Conservation (phyloP, 2,797 vertebrate species). For the Xiphophorus birchmanni region DNA sequence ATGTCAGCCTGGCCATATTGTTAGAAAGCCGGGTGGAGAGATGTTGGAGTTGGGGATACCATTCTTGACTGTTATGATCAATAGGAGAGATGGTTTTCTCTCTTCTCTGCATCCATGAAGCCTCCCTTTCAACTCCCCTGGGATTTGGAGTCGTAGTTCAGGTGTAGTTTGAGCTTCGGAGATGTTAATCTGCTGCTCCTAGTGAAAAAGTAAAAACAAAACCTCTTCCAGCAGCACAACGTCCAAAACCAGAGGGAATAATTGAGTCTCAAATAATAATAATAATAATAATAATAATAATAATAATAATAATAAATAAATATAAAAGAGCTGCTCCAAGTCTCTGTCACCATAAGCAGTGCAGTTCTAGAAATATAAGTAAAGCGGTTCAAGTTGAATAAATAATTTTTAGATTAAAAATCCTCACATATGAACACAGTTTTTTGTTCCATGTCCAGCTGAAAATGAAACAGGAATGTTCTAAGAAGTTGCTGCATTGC, state of each 20-base stretch:
- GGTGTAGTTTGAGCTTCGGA: background rate
- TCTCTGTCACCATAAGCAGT: background rate
- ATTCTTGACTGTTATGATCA: background rate
- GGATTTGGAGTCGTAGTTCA: background rate
- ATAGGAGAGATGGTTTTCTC: background rate
- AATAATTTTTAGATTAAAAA: background rate
- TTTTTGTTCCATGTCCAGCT: background rate
- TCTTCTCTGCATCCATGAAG: background rate
- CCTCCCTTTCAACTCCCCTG: background rate
- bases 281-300: background rate
- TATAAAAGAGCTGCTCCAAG: background rate
- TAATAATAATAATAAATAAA: background rate
- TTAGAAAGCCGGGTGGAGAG: too few relatives aligned
- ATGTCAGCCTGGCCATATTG: too few relatives aligned
- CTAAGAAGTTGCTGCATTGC: slow-evolving; percentile 24
- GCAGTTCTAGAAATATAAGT: background rate
- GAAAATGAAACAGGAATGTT: background rate
- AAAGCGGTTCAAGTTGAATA: background rate
- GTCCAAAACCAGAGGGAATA: background rate
- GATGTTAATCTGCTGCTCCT: background rate
- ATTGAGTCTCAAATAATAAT: background rate
- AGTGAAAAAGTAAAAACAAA: background rate
- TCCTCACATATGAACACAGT: background rate
- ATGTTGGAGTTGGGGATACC: background rate
- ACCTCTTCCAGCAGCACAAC: background rate